A percentile compares a stretch with the other conserved stretches of the same genome.
These are phyloP conservation scores for Nowickia ferox DNA, from an alignment of 2,888 invertebrate species.

Conservation along the genomic window DNA sequence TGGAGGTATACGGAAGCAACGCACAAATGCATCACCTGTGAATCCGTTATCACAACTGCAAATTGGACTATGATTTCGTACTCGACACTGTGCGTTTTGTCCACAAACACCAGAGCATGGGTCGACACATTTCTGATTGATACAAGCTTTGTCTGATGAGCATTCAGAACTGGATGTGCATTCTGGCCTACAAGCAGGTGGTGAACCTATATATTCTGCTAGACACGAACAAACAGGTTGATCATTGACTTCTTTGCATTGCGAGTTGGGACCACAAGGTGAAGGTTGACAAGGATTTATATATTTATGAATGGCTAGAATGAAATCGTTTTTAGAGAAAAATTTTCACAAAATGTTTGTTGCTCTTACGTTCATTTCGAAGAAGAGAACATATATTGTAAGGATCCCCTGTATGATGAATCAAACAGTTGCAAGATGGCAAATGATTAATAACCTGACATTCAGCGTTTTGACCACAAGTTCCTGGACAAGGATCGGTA, in stretches of 20 bases:
- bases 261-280: constrained; percentile 92
- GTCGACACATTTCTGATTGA: constrained; percentile 88
- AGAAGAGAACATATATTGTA: constrained; percentile 86
- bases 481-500: constrained; percentile 86
- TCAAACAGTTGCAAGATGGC: constrained; percentile 86
- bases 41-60: constrained; percentile 88
- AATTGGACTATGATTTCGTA: constrained; percentile 89
- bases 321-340: background rate
- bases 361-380: constrained; percentile 83
- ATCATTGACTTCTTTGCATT: constrained; percentile 88
- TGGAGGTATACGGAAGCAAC: constrained; percentile 84
- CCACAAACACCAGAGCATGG: constrained; percentile 90
- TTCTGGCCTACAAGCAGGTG: constrained; percentile 87
- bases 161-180: constrained; percentile 90
- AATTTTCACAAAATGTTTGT: background rate
- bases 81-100: constrained; percentile 88
- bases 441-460: constrained; percentile 87
- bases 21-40: constrained; percentile 85
- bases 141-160: constrained; percentile 86
- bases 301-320: constrained; percentile 83
- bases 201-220: constrained; percentile 86
- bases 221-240: constrained; percentile 90
- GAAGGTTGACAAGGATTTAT: constrained; percentile 89
- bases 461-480: constrained; percentile 87
- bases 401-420: constrained; percentile 87